Evolutionary conservation across 2,888 invertebrate species (phyloP).

Genomic region (Panzeria rudis): DNA sequence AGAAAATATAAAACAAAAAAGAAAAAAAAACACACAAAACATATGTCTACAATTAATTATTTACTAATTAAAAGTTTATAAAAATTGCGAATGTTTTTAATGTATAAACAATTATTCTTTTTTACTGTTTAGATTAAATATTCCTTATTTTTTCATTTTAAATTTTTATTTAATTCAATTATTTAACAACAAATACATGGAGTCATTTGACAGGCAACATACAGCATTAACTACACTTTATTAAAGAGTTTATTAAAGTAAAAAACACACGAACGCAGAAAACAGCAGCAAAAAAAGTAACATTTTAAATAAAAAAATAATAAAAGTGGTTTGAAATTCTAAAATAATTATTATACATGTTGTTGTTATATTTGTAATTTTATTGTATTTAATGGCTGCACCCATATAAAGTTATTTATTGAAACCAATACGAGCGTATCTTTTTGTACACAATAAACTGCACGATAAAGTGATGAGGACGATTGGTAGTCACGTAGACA

Average conservation of each 20-base stretch:
- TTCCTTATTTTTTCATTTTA: constrained; percentile 10
- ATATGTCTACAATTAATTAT: constrained; percentile 70
- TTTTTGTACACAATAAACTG: background rate
- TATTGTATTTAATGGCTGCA: constrained; percentile 65
- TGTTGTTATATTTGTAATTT: constrained; percentile 28
- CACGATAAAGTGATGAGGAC: background rate
- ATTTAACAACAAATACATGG: constrained; percentile 26
- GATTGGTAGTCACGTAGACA: background rate
- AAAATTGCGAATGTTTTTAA: constrained; percentile 41
- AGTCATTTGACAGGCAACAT: constrained; percentile 52
- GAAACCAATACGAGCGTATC: background rate
- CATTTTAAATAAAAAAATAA: background rate
- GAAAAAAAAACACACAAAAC: constrained; percentile 21
- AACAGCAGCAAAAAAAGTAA: constrained; percentile 20
- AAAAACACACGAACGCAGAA: constrained; percentile 4
- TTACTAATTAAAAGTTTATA: constrained; percentile 67
- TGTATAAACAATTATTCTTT: constrained; percentile 22
- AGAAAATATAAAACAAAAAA: background rate
- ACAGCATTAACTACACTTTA: constrained; percentile 50
- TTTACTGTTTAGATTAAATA: constrained; percentile 2
- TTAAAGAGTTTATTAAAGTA: constrained; percentile 52
- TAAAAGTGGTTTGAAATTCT: constrained; percentile 45
- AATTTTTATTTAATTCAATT: constrained; percentile 47
- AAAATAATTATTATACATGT: constrained; percentile 31
- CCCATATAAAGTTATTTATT: constrained; percentile 57